phyloP scores from a whole-genome alignment of 2,113 vertebrate genomes.

The Spea bombifrons region DNA sequence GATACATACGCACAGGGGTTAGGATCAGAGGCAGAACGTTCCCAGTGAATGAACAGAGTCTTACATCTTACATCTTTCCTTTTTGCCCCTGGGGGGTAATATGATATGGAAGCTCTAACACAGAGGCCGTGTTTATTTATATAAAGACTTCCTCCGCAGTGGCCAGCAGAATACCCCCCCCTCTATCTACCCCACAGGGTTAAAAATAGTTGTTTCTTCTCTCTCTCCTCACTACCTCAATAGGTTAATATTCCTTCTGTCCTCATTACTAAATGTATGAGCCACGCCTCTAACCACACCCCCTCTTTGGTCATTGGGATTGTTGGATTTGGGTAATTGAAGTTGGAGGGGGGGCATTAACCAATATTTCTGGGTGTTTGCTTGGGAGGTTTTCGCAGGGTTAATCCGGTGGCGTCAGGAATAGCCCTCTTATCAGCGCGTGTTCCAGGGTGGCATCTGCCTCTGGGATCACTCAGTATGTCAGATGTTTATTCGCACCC shows the following conservation, averaged over 20 bases:
- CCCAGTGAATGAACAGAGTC: conserved; percentile 29
- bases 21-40: conserved; percentile 28
- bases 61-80: conserved; percentile 24
- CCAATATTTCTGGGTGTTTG: neutral
- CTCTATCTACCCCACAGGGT: too few relatives aligned
- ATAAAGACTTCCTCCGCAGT: conserved; percentile 19
- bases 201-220: too few relatives aligned
- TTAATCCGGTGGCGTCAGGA: conserved; percentile 1
- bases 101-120: conserved; percentile 28
- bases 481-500: neutral
- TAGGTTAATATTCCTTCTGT: too few relatives aligned
- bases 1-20: conserved; percentile 17
- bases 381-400: neutral
- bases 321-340: too few relatives aligned
- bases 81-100: conserved; percentile 36
- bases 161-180: neutral
- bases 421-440: neutral
- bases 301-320: too few relatives aligned
- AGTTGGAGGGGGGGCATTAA: neutral
- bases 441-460: neutral
- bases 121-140: conserved; percentile 30
- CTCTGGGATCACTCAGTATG: conserved; percentile 12
- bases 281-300: too few relatives aligned
- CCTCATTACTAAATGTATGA: too few relatives aligned
- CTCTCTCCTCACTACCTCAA: too few relatives aligned